Percentiles rank a stretch among this genome's conserved stretches.
phyloP scores from a whole-genome alignment of 2,797 vertebrate species.

The Gymnodraco acuticeps region DNA sequence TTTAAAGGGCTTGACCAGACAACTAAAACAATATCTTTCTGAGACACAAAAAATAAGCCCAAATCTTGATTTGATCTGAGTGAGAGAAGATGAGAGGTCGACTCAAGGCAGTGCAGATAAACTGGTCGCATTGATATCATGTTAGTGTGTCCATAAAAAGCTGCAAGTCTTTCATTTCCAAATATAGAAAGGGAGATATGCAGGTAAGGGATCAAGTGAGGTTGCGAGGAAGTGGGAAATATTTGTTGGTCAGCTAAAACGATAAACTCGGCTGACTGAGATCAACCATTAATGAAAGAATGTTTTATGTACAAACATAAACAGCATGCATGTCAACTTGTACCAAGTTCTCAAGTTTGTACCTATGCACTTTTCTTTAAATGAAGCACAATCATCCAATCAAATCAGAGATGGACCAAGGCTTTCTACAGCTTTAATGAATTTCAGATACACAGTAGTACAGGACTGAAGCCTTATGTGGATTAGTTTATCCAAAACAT shows the following conservation, averaged over 20 bases:
- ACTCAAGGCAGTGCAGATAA: constrained; percentile 44
- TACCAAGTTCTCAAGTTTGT: constrained; percentile 6
- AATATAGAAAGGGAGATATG: constrained; percentile 11
- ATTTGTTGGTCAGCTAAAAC: constrained; percentile 53
- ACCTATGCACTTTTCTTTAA: background rate
- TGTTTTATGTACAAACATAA: constrained; percentile 41
- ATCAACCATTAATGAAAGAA: constrained; percentile 18
- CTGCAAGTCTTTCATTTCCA: constrained; percentile 61
- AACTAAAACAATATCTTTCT: constrained; percentile 24
- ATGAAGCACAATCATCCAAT: background rate
- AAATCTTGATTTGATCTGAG: constrained; percentile 6
- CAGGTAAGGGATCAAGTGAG: constrained; percentile 12
- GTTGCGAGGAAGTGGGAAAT: constrained; percentile 9
- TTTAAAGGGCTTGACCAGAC: constrained; percentile 29
- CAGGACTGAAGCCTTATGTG: background rate
- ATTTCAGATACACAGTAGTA: background rate
- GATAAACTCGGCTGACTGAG: constrained; percentile 40
- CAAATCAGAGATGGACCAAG: background rate
- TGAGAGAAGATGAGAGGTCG: constrained; percentile 37
- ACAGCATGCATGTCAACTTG: constrained; percentile 27
- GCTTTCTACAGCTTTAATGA: background rate
- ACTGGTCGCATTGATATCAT: constrained; percentile 37
- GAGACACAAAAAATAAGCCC: constrained; percentile 20
- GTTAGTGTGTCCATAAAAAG: constrained; percentile 40
- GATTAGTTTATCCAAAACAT: background rate